Conservation (phyloP, 2,888 invertebrate genomes). For the Scaptomyza flava region DNA sequence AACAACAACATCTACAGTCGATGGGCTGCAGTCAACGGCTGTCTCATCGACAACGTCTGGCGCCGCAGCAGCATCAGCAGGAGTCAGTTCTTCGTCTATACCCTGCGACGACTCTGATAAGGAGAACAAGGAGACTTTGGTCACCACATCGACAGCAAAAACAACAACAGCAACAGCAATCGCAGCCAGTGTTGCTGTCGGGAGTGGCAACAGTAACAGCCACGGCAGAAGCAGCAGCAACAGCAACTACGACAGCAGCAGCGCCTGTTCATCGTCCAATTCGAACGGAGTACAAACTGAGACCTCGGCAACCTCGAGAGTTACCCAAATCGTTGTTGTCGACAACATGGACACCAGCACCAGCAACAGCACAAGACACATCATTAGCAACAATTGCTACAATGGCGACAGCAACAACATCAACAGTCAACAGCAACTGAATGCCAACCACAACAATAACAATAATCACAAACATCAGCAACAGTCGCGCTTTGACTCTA, state of each 20-base stretch:
- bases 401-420: constrained; percentile 61
- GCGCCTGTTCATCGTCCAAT: constrained; percentile 77
- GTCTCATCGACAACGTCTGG: constrained; percentile 76
- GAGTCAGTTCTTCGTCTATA: constrained; percentile 23
- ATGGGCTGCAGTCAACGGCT: constrained; percentile 79
- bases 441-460: constrained; percentile 57
- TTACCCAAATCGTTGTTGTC: constrained; percentile 75
- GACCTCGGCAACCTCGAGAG: constrained; percentile 77
- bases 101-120: constrained; percentile 83
- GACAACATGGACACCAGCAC: constrained; percentile 38
- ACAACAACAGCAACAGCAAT: constrained; percentile 25
- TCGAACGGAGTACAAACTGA: constrained; percentile 72
- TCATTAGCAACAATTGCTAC: constrained; percentile 74
- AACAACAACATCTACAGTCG: constrained; percentile 43
- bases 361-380: constrained; percentile 53
- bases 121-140: constrained; percentile 82
- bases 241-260: constrained; percentile 79
- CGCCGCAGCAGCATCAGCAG: constrained; percentile 29
- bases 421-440: constrained; percentile 38
- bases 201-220: constrained; percentile 52
- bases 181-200: constrained; percentile 30
- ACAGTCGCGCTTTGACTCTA: constrained; percentile 50
- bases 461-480: constrained; percentile 54
- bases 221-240: constrained; percentile 64
- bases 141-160: constrained; percentile 50